Conservation (phyloP, 2,113 vertebrate genomes). For the Thalassarche chlororhynchos region DNA sequence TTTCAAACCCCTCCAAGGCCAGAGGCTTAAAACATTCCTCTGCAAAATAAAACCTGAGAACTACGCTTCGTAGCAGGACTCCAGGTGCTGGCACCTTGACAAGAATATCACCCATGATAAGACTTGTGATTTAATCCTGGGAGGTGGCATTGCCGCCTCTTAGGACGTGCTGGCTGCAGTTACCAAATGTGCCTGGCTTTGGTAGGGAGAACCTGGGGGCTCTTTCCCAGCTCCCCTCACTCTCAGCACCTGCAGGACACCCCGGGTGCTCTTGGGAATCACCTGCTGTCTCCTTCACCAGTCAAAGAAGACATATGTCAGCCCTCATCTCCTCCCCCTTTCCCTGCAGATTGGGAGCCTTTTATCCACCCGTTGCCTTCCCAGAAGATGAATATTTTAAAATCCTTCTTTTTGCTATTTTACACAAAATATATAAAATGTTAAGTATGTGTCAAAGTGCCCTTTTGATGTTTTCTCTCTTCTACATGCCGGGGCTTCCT, state of each 20-base stretch:
- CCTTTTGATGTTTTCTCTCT: constrained; percentile 41
- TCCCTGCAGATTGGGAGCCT: neutral
- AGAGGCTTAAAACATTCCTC: neutral
- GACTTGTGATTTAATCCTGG: neutral
- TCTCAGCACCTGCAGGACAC: neutral
- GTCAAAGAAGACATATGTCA: neutral
- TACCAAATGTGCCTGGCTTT: neutral
- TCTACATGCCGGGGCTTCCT: neutral
- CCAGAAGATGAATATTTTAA: constrained; percentile 49
- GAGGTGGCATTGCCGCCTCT: neutral
- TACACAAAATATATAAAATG: constrained; percentile 25
- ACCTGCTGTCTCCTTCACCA: neutral
- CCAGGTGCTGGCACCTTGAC: neutral
- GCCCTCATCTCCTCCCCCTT: neutral
- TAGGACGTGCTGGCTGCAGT: neutral
- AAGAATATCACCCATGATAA: neutral
- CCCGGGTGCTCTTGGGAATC: neutral
- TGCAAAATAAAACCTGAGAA: neutral
- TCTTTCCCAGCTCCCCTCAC: neutral
- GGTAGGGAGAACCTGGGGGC: neutral
- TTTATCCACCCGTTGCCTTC: constrained; percentile 30
- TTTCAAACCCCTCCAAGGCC: neutral
- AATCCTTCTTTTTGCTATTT: constrained; percentile 6
- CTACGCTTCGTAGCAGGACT: neutral
- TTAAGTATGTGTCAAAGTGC: constrained; percentile 30